Evolutionary conservation across 23 tunicate genomes (phyloP).

Genomic region (Oikopleura dioica): DNA sequence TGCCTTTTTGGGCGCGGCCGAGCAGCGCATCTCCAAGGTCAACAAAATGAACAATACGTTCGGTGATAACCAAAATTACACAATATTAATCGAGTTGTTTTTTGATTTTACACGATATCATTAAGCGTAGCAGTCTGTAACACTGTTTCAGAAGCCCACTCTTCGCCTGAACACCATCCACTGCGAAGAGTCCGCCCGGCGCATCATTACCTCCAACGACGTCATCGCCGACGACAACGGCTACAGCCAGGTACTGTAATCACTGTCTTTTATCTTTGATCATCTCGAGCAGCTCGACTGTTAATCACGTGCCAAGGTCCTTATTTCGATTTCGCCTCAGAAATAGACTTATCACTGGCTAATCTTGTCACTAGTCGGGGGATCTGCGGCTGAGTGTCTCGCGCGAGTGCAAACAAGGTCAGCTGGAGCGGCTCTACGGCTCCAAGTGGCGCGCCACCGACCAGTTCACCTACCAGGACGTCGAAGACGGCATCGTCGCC

Average conservation of each 20-base stretch:
- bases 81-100: too few species aligned
- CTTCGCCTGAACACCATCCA: background rate
- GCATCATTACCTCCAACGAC: background rate
- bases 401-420: conserved; percentile 2
- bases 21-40: too few species aligned
- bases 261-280: too few species aligned
- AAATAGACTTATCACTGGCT: too few species aligned
- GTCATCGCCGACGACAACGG: background rate
- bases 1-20: too few species aligned
- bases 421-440: background rate
- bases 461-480: background rate
- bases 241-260: conserved; percentile 12
- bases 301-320: too few species aligned
- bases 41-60: too few species aligned
- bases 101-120: too few species aligned
- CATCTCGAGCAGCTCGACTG: too few species aligned
- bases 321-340: too few species aligned
- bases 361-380: background rate
- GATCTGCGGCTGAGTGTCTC: background rate
- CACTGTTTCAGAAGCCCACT: background rate
- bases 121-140: too few species aligned
- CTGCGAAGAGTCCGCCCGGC: background rate
- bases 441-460: background rate
- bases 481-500: background rate
- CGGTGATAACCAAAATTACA: too few species aligned